These are phyloP conservation scores for Gymnarchus niloticus DNA, from an alignment of 2,113 vertebrate species.

Conservation along the genomic window DNA sequence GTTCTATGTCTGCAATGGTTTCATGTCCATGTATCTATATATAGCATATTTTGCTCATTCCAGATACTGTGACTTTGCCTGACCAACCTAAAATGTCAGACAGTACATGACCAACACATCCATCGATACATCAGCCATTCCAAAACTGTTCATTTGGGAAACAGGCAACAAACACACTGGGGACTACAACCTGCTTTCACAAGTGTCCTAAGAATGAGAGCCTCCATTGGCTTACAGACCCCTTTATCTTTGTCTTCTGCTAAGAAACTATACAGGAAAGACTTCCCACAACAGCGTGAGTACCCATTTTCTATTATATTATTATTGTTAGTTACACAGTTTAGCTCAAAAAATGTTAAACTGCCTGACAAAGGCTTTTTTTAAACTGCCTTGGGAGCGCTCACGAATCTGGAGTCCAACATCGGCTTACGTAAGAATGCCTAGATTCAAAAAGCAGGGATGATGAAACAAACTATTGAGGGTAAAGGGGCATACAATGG, in stretches of 20 bases:
- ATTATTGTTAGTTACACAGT: neutral
- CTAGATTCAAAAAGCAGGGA: neutral
- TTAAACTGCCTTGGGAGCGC: neutral
- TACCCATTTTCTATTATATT: neutral
- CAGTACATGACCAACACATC: constrained; percentile 23
- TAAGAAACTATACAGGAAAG: neutral
- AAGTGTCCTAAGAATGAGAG: neutral
- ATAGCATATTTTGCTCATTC: constrained; percentile 1
- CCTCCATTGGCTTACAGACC: neutral
- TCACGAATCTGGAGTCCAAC: constrained; percentile 21
- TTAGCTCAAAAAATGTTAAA: constrained; percentile 5
- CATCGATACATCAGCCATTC: constrained; percentile 20
- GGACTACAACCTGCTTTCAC: neutral
- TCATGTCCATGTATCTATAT: neutral
- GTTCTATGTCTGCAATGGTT: neutral
- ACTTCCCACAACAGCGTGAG: constrained; percentile 1
- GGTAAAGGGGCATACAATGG: constrained; percentile 23
- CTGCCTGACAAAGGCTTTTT: constrained; percentile 7
- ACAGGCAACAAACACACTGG: neutral
- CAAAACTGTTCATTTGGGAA: neutral
- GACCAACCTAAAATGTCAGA: constrained; percentile 22
- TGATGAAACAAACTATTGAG: neutral
- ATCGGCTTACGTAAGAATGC: constrained; percentile 2
- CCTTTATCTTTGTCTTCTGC: neutral
- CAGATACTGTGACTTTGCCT: neutral